phyloP scores from a whole-genome alignment of 2,888 invertebrate species.

The Acanthococcus lagerstroemiae region DNA sequence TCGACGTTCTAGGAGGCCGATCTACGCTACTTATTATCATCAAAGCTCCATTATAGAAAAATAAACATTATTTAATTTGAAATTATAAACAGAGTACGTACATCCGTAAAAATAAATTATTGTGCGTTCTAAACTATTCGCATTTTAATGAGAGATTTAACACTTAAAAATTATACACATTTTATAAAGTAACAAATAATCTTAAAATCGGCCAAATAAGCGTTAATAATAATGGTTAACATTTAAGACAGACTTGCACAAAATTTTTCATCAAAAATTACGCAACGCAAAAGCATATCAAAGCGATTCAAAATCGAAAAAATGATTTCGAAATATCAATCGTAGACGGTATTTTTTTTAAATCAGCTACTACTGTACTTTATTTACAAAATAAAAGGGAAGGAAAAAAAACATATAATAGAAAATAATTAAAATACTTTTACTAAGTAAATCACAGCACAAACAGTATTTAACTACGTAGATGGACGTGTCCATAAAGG shows the following conservation, averaged over 20 bases:
- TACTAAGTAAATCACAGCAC: constrained; percentile 27
- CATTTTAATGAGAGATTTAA: not conserved
- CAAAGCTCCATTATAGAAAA: too few relatives aligned
- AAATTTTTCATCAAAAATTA: too few relatives aligned
- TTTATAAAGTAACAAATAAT: not conserved
- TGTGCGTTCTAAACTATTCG: not conserved
- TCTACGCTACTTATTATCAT: too few relatives aligned
- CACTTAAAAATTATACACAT: not conserved
- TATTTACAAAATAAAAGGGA: not conserved
- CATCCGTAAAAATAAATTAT: not conserved
- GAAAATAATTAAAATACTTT: not conserved
- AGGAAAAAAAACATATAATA: not conserved
- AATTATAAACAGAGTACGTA: not conserved
- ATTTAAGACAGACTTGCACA: not conserved
- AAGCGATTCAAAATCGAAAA: not conserved
- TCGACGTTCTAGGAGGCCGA: too few relatives aligned
- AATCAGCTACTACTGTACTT: not conserved
- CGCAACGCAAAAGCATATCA: not conserved
- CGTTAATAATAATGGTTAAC: constrained; percentile 1
- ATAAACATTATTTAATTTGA: not conserved
- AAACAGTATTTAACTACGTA: constrained; percentile 24
- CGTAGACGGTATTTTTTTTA: not conserved
- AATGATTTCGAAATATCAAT: not conserved
- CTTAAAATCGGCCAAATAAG: not conserved
- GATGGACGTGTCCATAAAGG: constrained; percentile 9